A percentile compares a stretch with the other conserved stretches of the same genome.
phyloP scores from a whole-genome alignment of 2,797 vertebrate species.

The Sebastes steindachneri region DNA sequence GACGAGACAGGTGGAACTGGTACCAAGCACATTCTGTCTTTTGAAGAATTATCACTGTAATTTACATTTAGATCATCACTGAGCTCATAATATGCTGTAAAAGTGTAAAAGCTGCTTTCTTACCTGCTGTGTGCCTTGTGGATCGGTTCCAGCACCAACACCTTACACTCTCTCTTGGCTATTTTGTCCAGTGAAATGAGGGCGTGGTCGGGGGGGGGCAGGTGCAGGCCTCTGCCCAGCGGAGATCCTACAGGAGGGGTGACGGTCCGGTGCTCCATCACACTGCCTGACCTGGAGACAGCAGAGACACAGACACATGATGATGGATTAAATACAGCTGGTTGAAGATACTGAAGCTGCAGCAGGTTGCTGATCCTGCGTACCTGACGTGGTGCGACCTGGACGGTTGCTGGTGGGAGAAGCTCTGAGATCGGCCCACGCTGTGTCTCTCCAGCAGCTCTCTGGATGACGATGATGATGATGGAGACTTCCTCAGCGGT shows the following conservation, averaged over 20 bases:
- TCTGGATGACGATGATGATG: slow-evolving; percentile 39
- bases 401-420: slow-evolving; percentile 86
- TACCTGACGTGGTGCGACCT: slow-evolving; percentile 87
- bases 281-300: slow-evolving; percentile 84
- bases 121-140: slow-evolving; percentile 33
- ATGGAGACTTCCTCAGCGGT: slow-evolving; percentile 80
- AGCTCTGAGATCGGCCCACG: slow-evolving; percentile 87
- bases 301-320: not conserved
- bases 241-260: slow-evolving; percentile 86
- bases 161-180: slow-evolving; percentile 91
- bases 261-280: slow-evolving; percentile 85
- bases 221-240: slow-evolving; percentile 76
- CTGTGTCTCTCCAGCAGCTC: slow-evolving; percentile 85
- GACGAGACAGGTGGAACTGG: not conserved
- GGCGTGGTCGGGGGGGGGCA: slow-evolving; percentile 78
- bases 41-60: not conserved
- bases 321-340: not conserved
- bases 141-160: slow-evolving; percentile 84
- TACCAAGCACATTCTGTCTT: too few relatives aligned
- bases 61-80: not conserved
- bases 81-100: not conserved
- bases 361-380: not conserved
- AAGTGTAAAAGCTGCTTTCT: not conserved
- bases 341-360: too few relatives aligned
- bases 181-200: slow-evolving; percentile 89